Conservation (phyloP, 2,888 invertebrate species). For the Enchytraeus crypticus region DNA sequence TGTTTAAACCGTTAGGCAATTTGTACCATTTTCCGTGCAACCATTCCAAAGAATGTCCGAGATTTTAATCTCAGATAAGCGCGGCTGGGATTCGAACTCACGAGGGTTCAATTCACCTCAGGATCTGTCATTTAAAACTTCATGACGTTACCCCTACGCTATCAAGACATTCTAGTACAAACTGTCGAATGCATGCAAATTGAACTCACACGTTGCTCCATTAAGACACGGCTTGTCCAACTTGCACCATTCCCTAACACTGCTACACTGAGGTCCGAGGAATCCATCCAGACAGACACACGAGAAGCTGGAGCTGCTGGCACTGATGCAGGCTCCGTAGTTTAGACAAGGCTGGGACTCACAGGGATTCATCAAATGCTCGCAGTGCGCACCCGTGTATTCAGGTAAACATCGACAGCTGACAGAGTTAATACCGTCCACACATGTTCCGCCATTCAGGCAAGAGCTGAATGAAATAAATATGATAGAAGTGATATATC, state of each 20-base stretch:
- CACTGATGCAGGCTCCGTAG: constrained; percentile 73
- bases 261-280: constrained; percentile 41
- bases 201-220: constrained; percentile 76
- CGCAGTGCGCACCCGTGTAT: constrained; percentile 64
- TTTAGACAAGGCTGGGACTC: constrained; percentile 60
- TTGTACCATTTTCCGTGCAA: too few species aligned
- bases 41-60: too few species aligned
- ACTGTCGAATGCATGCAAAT: background rate
- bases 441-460: constrained; percentile 41
- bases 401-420: constrained; percentile 38
- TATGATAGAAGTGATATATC: background rate
- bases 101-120: background rate
- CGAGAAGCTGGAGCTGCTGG: constrained; percentile 26
- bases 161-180: too few species aligned
- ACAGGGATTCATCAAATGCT: constrained; percentile 30
- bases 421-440: constrained; percentile 41
- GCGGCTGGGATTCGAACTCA: too few species aligned
- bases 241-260: constrained; percentile 71
- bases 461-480: constrained; percentile 36
- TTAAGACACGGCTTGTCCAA: constrained; percentile 78
- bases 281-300: constrained; percentile 42
- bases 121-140: background rate
- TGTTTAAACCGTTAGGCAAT: too few species aligned
- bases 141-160: background rate
- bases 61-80: too few species aligned